Conservation (phyloP, 1,140 invertebrate genomes). For the Zeugodacus cucurbitae region DNA sequence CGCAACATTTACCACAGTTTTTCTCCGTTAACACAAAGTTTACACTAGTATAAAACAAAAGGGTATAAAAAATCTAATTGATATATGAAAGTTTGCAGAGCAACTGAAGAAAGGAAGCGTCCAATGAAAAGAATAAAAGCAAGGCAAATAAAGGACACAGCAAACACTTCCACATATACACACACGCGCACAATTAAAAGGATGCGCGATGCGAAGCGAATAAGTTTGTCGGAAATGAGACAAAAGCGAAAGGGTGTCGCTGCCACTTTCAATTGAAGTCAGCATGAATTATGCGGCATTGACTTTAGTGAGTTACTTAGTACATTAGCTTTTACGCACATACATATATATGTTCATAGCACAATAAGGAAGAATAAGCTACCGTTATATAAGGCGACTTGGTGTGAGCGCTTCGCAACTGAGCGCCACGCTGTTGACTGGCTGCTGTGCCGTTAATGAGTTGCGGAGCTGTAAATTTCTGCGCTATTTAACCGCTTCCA, state of each 20-base stretch:
- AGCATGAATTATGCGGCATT: conserved; percentile 18
- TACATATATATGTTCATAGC: neutral
- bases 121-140: neutral
- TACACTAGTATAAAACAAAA: neutral
- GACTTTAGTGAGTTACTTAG: conserved; percentile 23
- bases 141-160: neutral
- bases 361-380: neutral
- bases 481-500: neutral
- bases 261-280: conserved; percentile 16
- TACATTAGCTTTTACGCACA: neutral
- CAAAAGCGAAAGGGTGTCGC: neutral
- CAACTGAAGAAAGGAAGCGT: neutral
- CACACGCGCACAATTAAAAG: neutral
- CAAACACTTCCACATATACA: neutral
- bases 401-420: neutral
- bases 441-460: neutral
- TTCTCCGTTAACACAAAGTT: neutral
- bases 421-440: neutral
- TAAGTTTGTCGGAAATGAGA: neutral
- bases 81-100: neutral
- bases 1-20: conserved; percentile 34
- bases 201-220: neutral
- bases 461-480: neutral
- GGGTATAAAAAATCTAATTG: neutral
- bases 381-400: neutral